Evolutionary conservation across 2,113 vertebrate genomes (phyloP).

Genomic region (Psephotus haematonotus): DNA sequence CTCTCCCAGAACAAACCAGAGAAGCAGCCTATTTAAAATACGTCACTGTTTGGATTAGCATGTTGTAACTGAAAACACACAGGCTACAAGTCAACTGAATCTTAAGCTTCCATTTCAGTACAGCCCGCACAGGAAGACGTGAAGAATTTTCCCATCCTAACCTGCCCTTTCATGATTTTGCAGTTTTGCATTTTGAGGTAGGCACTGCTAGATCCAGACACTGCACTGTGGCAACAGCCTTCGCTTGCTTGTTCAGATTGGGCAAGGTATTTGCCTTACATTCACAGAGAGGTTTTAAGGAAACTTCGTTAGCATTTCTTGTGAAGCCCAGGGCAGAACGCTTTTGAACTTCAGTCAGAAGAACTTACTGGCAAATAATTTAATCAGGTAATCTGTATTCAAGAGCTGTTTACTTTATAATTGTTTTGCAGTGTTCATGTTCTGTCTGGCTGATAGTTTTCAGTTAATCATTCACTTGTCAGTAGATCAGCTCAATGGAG

Average conservation of each 20-base stretch:
- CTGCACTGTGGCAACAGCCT: not conserved
- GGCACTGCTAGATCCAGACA: not conserved
- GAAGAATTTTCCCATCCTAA: not conserved
- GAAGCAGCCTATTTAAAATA: constrained; percentile 13
- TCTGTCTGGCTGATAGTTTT: not conserved
- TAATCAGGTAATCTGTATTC: not conserved
- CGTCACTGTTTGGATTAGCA: not conserved
- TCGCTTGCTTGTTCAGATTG: not conserved
- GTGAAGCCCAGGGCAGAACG: not conserved
- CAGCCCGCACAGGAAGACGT: not conserved
- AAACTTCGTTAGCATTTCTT: not conserved
- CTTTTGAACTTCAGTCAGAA: constrained; percentile 12
- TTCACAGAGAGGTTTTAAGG: not conserved
- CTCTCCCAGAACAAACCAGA: not conserved
- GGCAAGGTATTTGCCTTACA: not conserved
- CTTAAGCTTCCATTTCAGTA: not conserved
- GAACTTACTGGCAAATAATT: not conserved
- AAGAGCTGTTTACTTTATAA: not conserved
- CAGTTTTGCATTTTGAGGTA: not conserved
- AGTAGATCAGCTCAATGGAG: not conserved
- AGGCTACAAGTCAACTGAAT: not conserved
- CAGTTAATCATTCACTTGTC: constrained; percentile 46
- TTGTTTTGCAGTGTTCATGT: not conserved
- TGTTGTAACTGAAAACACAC: not conserved
- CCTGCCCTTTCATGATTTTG: not conserved